phyloP scores from a whole-genome alignment of 1,140 invertebrate genomes.

The Epicauta chinensis region DNA sequence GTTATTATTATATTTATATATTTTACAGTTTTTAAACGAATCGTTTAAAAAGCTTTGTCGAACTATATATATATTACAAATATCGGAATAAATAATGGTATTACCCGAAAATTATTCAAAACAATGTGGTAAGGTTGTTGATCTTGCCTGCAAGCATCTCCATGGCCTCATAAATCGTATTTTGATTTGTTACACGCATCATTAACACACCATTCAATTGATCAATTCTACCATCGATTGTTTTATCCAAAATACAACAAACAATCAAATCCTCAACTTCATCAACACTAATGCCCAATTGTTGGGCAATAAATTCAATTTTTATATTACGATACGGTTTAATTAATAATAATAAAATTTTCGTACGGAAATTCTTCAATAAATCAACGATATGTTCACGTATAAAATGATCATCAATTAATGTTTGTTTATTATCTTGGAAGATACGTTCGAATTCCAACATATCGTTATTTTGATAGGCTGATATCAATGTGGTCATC shows the following conservation, averaged over 20 bases:
- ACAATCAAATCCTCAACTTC: slow-evolving; percentile 95
- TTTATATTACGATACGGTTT: slow-evolving; percentile 96
- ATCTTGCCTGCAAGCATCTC: slow-evolving; percentile 45
- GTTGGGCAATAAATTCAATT: slow-evolving; percentile 94
- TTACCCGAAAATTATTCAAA: too few species aligned
- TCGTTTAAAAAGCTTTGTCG: too few species aligned
- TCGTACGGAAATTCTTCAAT: slow-evolving; percentile 90
- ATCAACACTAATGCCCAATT: slow-evolving; percentile 88
- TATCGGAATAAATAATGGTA: too few species aligned
- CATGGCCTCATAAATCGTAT: slow-evolving; percentile 79
- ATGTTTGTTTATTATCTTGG: slow-evolving; percentile 86
- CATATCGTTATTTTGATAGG: slow-evolving; percentile 98
- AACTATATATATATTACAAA: too few species aligned
- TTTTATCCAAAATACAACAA: slow-evolving; percentile 52
- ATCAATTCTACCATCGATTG: slow-evolving; percentile 90
- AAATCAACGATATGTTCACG: slow-evolving; percentile 97
- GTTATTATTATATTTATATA: too few species aligned
- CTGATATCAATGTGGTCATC: slow-evolving; percentile 96
- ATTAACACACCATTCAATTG: slow-evolving; percentile 92
- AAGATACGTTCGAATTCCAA: slow-evolving; percentile 96
- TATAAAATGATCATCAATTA: slow-evolving; percentile 99
- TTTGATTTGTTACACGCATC: slow-evolving; percentile 68
- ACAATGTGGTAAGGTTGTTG: neutral
- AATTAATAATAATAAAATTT: slow-evolving; percentile 92
- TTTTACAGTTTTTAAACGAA: too few species aligned